A percentile compares a stretch with the other conserved stretches of the same genome.
Evolutionary conservation across 2,797 vertebrate genomes (phyloP).

Genomic region (Sarcoramphus papa): DNA sequence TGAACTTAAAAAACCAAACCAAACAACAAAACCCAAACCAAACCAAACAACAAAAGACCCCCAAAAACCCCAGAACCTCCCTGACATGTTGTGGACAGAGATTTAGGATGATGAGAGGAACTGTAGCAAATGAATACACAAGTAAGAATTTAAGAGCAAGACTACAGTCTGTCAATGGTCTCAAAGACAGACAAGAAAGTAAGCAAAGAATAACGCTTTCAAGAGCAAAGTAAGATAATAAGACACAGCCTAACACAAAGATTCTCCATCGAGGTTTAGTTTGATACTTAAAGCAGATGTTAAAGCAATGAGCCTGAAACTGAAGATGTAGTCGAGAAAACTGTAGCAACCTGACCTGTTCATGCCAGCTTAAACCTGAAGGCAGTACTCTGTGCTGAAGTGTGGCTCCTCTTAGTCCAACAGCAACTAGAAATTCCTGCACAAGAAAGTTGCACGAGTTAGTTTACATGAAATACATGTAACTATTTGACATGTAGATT

Average conservation of each 20-base stretch:
- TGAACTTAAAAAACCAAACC: not conserved
- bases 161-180: not conserved
- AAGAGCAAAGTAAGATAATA: not conserved
- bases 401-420: slow-evolving; percentile 91
- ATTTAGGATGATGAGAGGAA: not conserved
- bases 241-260: not conserved
- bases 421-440: slow-evolving; percentile 91
- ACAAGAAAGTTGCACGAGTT: not conserved
- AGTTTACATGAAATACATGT: not conserved
- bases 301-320: not conserved
- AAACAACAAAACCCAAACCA: not conserved
- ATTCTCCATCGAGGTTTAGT: not conserved
- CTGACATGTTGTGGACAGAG: not conserved
- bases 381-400: slow-evolving; percentile 91
- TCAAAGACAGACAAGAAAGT: not conserved
- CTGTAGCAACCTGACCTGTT: slow-evolving; percentile 81
- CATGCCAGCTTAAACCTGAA: slow-evolving; percentile 90
- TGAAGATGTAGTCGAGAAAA: not conserved
- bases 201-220: not conserved
- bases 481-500: not conserved
- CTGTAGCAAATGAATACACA: not conserved
- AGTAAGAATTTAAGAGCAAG: not conserved
- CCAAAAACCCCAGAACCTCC: fast-evolving
- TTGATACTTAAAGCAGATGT: not conserved
- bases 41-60: not conserved